Base-by-base conservation (phyloP, 2,888 invertebrate species). In the Smittia sp. region DNA sequence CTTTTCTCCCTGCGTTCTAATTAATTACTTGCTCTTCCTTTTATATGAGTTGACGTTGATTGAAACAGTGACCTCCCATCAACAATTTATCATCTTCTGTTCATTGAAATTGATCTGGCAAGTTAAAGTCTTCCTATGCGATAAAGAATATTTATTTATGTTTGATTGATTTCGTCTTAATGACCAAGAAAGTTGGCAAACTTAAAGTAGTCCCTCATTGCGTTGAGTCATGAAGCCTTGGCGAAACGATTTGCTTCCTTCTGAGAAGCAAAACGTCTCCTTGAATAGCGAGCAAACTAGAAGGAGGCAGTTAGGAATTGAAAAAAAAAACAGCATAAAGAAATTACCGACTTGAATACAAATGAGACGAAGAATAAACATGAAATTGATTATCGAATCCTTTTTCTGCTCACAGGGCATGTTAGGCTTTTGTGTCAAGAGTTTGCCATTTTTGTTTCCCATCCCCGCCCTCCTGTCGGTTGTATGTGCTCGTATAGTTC, bases 301-400 rank as follows among this genome's bases (percentile, higher is more conserved):
- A 63, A 24, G 15, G 65, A 68, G 54, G 54, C 54, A 69, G 54
- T 69, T 69, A 54, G 52, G 69, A 69, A 69, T 32, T 69, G 52
- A 54, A 69, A 69, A n/a, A n/a, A n/a, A n/a, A 67, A 69, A 69
- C 11, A 69, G 25, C 54, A 69, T 69, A 46, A 69, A 69, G 54
- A 54, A 69, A 52, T 54, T 54, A 69, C 41, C 46, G 69, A 54
- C 24, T 15, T 52, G 69, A 69, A 69, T 69, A 69, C 69, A 20
- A 69, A 69, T 69, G 69, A 69, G 69, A n/a, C 2, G 18, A 52
- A 69, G 54, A 69, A 41, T 68, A 68, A 68, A 68, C 41, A 68
- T 58, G 69, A 54, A 69, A 54, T 69, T 69, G 69, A 69, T 69
- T 69, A 54, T 69, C 22, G 68, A 68, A 58, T 58, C 58, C 58